Percentiles rank a stretch among this genome's conserved stretches.
These are phyloP conservation scores for Lophochroa leadbeateri DNA, from an alignment of 2,113 vertebrate genomes.

Conservation along the genomic window DNA sequence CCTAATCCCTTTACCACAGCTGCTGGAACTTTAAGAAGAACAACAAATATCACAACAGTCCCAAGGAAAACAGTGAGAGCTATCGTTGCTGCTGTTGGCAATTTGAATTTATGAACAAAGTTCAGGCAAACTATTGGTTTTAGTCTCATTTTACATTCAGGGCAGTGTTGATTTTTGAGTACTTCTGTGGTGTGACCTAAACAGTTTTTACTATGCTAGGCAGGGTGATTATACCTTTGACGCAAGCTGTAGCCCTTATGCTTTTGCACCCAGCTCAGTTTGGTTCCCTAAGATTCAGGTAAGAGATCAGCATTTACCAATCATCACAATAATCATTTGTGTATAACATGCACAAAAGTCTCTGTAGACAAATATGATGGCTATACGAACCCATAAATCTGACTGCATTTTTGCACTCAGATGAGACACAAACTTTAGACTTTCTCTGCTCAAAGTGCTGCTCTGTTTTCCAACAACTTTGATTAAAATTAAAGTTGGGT, in stretches of 20 bases:
- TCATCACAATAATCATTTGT: background rate
- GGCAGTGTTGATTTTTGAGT: conserved; percentile 7
- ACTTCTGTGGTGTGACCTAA: background rate
- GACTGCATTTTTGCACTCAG: background rate
- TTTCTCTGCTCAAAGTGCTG: background rate
- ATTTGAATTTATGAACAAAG: conserved; percentile 57
- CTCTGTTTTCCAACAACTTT: background rate
- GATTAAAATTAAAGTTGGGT: background rate
- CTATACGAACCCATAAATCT: background rate
- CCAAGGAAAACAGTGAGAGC: conserved; percentile 51
- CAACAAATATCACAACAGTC: conserved; percentile 60
- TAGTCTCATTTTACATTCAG: conserved; percentile 33
- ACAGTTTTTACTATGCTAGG: background rate
- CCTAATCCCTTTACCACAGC: conserved; percentile 53
- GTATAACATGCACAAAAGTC: background rate
- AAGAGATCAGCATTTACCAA: background rate
- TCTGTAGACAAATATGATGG: background rate
- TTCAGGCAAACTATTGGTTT: conserved; percentile 25
- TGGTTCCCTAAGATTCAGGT: background rate
- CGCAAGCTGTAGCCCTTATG: background rate
- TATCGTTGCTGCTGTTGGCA: background rate
- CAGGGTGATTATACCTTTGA: background rate
- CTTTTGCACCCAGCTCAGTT: background rate
- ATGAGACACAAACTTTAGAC: background rate
- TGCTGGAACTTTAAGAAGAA: conserved; percentile 54